Base-by-base conservation (phyloP, 2,888 invertebrate species). In the Ophion obscuratus region DNA sequence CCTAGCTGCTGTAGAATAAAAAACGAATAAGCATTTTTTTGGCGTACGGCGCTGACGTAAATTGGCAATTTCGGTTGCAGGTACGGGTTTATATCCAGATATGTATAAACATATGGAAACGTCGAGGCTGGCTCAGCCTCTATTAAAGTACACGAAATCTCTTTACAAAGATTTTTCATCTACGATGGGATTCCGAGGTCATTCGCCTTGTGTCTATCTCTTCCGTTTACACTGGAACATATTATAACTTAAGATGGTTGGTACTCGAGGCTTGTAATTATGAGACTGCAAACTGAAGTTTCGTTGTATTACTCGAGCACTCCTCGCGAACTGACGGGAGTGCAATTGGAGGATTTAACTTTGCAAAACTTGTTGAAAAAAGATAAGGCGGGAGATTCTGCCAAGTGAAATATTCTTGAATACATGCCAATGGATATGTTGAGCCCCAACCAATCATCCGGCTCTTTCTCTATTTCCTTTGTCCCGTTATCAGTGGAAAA, bases 341-440 rank as follows among this genome's bases (percentile, higher is more conserved):
- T 57, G 70, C 53, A 75, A 53, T 71, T 11, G 20, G 44, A 66
- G 53, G 70, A 59, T 79, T 68, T 47, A 62, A 64, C 81, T 82
- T 83, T 59, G 47, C 11, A 70, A 82, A 82, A 85, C 75, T 82
- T 81, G 70, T 82, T 66, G 57, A 47, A 62, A 71, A 64, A 66
- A 79, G 82, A 82, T 82, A 85, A 85, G 70, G 73, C 36, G 75
- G 47, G 47, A 82, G 71, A 61, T 0, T 59, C 24, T 71, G 20
- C 24, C 14, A 59, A 70, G 81, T 78, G 17, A 81, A 73, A 68
- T 74, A 53, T 36, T 59, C 67, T 57, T 57, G 36, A 31, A 53
- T 31, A 24, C 57, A 31, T 57, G 36, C 20, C 40, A 40, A 67
- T 67, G 20, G 20, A n/a, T 7, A 67, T n/a, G 31, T 62, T 10